Conservation (phyloP, 2,888 invertebrate genomes). For the Tinea trinotella region DNA sequence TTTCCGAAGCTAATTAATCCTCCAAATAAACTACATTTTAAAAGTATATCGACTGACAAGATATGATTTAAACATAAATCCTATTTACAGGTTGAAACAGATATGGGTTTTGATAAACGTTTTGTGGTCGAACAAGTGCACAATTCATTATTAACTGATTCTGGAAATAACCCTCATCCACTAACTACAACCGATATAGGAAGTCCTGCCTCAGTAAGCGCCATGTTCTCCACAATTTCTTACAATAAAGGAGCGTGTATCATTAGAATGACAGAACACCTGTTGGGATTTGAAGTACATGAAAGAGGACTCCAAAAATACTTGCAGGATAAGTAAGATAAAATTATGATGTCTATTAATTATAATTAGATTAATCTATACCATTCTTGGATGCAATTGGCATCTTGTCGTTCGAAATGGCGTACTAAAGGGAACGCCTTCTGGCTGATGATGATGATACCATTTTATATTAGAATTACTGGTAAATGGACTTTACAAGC, state of each 20-base stretch:
- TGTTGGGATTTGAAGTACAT: slow-evolving; percentile 68
- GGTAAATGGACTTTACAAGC: too few species aligned
- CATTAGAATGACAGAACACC: slow-evolving; percentile 79
- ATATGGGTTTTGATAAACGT: slow-evolving; percentile 77
- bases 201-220: slow-evolving; percentile 69
- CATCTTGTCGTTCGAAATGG: too few species aligned
- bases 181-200: slow-evolving; percentile 69
- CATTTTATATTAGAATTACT: too few species aligned
- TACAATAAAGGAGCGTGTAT: slow-evolving; percentile 79
- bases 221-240: slow-evolving; percentile 77
- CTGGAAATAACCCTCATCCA: slow-evolving; percentile 70
- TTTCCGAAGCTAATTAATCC: too few species aligned
- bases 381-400: too few species aligned
- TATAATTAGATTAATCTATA: too few species aligned
- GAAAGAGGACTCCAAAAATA: slow-evolving; percentile 69
- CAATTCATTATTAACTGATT: slow-evolving; percentile 72
- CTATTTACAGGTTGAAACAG: slow-evolving; percentile 69
- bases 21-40: too few species aligned
- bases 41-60: too few species aligned
- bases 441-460: too few species aligned
- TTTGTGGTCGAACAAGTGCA: slow-evolving; percentile 81
- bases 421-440: too few species aligned
- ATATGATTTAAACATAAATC: slow-evolving; percentile 6
- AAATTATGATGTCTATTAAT: too few species aligned
- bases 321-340: slow-evolving; percentile 53